Base-by-base conservation (phyloP, 2,888 invertebrate species). In the Proisotoma minuta region DNA sequence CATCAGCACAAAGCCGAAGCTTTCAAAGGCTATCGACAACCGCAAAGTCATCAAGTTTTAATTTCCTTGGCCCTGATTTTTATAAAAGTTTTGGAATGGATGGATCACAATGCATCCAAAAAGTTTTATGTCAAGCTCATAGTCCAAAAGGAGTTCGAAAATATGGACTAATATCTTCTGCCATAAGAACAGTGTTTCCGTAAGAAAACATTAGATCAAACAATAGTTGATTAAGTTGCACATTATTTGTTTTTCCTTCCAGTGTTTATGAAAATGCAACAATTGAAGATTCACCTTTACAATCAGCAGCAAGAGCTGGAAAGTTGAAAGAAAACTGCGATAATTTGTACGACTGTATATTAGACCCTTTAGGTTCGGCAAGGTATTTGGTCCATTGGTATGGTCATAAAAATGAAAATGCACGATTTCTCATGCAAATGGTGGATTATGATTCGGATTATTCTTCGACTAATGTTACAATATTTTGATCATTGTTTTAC, bases 351-450 rank as follows among this genome's bases (percentile, higher is more conserved):
- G 63, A 65, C 18, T 70, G 70, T 47, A 65, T 70, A 29, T 65
- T 70, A 50, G 67, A 68, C 40, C 59, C 67, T 48, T 58, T 70
- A 24, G 67, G 65, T 24, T 52, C 67, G 15, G 61, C 59, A 10
- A 39, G 66, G 15, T 69, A 69, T 50, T 60, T 65, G n/a, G 27
- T 66, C 29, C 66, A 69, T 22, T 68, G 68, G 70, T 70, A 64
- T 18, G 4, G 10, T n/a, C 43, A 43, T 20, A 43, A 43, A 20
- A 12, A 43, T n/a, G 10, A 43, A 43, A 43, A 43, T 43, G 43
- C 43, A 18, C 43, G 18, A 5, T 43, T 43, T 20, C 43, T 43
- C 18, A 15, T 43, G 10, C 15, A 43, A 43, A 12, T 43, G 43
- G 18, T 43, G 5, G 43, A 43, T 20, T 43, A 43, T 43, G 43